These are phyloP conservation scores for Vanessa tameamea DNA, from an alignment of 1,140 invertebrate species.

Conservation along the genomic window DNA sequence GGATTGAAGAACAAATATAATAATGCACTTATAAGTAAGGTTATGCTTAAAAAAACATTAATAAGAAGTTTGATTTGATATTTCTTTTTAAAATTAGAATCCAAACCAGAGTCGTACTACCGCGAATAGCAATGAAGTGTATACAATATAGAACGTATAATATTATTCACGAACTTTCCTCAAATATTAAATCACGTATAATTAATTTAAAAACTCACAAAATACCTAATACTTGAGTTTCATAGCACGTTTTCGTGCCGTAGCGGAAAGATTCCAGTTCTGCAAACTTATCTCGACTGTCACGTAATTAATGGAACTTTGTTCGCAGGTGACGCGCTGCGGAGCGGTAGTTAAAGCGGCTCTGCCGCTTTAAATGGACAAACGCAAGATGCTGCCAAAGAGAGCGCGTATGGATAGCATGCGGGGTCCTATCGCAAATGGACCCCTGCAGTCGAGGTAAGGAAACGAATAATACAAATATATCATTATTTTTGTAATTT, in stretches of 20 bases:
- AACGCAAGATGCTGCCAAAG: constrained; percentile 85
- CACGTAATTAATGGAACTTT: constrained; percentile 29
- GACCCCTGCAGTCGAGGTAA: constrained; percentile 87
- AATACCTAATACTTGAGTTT: constrained; percentile 1
- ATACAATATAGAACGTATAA: neutral
- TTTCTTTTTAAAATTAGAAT: neutral
- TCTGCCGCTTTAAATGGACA: constrained; percentile 83
- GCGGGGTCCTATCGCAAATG: constrained; percentile 85
- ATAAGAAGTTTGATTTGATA: neutral
- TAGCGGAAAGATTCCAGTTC: neutral
- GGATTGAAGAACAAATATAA: too few species aligned
- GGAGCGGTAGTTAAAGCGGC: constrained; percentile 75
- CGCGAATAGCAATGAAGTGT: neutral
- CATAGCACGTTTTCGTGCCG: neutral
- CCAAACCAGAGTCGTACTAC: neutral
- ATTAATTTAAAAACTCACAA: constrained; percentile 11
- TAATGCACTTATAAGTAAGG: too few species aligned
- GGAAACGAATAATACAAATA: neutral
- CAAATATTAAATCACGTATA: constrained; percentile 4
- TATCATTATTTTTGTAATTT: neutral
- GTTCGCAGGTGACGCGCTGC: constrained; percentile 77
- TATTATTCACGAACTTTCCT: constrained; percentile 1
- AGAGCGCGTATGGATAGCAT: constrained; percentile 84
- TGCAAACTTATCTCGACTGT: neutral
- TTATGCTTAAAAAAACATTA: too few species aligned